Base-by-base conservation (phyloP, 2,888 invertebrate species). In the Gasteruption jaculator region DNA sequence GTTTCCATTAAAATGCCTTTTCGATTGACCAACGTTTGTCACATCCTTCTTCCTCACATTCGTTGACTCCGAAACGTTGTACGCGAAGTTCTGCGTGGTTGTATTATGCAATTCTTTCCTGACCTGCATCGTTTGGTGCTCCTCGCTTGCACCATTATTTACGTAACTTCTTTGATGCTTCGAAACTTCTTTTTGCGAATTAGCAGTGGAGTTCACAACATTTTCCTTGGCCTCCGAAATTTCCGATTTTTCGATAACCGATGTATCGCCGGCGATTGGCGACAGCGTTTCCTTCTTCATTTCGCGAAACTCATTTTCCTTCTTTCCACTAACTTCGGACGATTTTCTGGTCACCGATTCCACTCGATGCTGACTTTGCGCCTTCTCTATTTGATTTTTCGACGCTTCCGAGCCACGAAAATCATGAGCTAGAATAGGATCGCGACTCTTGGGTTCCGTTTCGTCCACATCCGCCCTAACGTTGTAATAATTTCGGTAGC, bases 121-220 rank as follows among this genome's bases (percentile, higher is more conserved):
- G 12, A 21, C 6, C 7, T 22, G 21, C 15, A 22, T 11, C 7
- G 8, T 16, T 15, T 11, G 15, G 6, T 15, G 3, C 7, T 14
- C 38, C 16, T n/a, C 31, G 15, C 19, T 11, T 10, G 11, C 11
- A 2, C 16, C 11, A 26, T 25, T n/a, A 22, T 42, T 10, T 16
- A 18, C n/a, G n/a, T n/a, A n/a, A n/a, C 39, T 42, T 16, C 31
- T 43, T 16, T 6, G 19, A 29, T 30, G 32, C 10, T 1, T 11
- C 21, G 18, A 10, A 12, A 26, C 18, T 15, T 30, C 22, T n/a
- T n/a, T n/a, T n/a, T n/a, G n/a, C n/a, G n/a, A n/a, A n/a, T n/a
- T n/a, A n/a, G n/a, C n/a, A n/a, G n/a, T n/a, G n/a, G n/a, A n/a
- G n/a, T n/a, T n/a, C n/a, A n/a, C n/a, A n/a, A n/a, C n/a, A n/a